Base-by-base conservation (phyloP, 2,888 invertebrate genomes). In the Melinaea menophilus region DNA sequence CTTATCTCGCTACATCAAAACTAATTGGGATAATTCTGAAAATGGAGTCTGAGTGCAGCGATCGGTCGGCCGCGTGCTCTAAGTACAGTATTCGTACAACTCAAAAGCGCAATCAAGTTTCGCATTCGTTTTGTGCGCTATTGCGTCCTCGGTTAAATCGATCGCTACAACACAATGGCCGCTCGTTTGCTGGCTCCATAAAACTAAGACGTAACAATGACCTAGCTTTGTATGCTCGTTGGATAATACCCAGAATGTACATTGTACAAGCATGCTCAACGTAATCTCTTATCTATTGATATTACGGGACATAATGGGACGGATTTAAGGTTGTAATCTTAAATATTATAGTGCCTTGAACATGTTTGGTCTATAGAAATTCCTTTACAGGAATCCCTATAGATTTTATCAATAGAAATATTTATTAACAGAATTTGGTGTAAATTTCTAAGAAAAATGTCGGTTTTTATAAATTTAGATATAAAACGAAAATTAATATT, bases 181-280 rank as follows among this genome's bases (percentile, higher is more conserved):
- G 75, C 81, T 86, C 82, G 84, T 85, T 86, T 83, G 78, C 80
- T 72, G 76, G 75, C 73, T 68, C 79, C 79, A 82, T 86, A 85
- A 85, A 86, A 86, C 80, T 82, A 76, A 81, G 77, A 80, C 80
- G 80, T 77, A 80, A 84, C 82, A 84, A 82, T 81, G 79, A 79
- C 76, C 76, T 55, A 59, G 51, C 51, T 51, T 85, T 81, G 84
- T 85, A 85, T 83, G 78, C 80, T 72, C 76, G 75, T 73, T 68
- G 78, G 79, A 82, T 86, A 85, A 85, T 85, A 86, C 80, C 81
- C 75, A 81, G 77, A 79, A 80, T 80, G 77, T 80, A 76, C 76
- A 48, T 80, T 80, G 77, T 80, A 76, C 76, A 48, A 56, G 76
- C 71, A 79, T 81, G 79, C 77, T 80, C 69, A 66, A 72, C 71